These are phyloP conservation scores for Phrynosoma platyrhinos DNA, from an alignment of 2,113 vertebrate genomes.

Conservation along the genomic window DNA sequence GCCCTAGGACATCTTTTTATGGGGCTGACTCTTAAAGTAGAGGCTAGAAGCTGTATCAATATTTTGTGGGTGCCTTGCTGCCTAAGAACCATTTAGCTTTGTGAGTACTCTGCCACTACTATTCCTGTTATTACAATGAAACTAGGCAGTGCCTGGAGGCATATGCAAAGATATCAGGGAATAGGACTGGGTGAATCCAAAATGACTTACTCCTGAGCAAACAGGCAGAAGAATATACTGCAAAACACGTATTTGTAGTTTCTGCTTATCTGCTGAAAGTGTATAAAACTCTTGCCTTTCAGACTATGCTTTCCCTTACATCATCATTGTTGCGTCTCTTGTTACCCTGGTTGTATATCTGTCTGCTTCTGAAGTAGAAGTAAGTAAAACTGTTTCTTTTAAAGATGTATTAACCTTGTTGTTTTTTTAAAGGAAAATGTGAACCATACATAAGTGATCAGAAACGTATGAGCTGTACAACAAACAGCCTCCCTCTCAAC, in stretches of 20 bases:
- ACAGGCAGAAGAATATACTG: not conserved
- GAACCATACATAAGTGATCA: not conserved
- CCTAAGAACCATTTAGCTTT: not conserved
- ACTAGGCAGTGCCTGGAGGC: not conserved
- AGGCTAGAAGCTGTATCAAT: not conserved
- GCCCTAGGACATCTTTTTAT: not conserved
- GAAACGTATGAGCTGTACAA: not conserved
- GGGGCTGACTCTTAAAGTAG: not conserved
- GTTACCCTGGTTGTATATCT: slow-evolving; percentile 96
- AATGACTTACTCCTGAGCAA: not conserved
- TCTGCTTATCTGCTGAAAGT: not conserved
- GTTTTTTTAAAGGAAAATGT: not conserved
- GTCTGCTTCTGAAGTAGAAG: slow-evolving; percentile 98
- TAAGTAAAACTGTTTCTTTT: slow-evolving; percentile 65
- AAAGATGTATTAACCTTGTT: not conserved
- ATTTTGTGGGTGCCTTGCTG: not conserved
- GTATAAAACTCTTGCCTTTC: slow-evolving; percentile 47
- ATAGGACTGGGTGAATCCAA: not conserved
- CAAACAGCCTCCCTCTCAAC: too few species aligned
- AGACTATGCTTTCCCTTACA: slow-evolving; percentile 98
- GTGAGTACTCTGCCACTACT: not conserved
- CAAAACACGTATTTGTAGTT: not conserved
- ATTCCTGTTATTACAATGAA: not conserved
- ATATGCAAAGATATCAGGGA: not conserved
- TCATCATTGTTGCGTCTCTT: slow-evolving; percentile 93